These are phyloP conservation scores for Archivesica marissinica DNA, from an alignment of 1,140 invertebrate genomes.

Conservation along the genomic window DNA sequence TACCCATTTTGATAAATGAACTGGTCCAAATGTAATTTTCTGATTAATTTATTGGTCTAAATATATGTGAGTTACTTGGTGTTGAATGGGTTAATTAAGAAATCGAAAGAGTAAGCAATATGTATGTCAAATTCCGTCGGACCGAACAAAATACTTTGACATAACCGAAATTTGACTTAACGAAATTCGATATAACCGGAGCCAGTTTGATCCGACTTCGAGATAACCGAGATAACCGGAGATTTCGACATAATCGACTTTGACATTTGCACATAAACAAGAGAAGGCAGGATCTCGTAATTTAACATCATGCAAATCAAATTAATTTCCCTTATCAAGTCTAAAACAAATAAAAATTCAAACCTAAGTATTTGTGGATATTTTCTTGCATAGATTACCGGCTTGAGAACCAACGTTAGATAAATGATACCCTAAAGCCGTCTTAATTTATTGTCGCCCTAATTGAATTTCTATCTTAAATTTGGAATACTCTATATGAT, in stretches of 20 bases:
- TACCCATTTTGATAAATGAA: too few relatives aligned
- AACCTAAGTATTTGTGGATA: constrained; percentile 41
- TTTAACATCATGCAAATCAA: constrained; percentile 52
- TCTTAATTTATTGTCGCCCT: constrained; percentile 57
- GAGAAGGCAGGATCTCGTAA: constrained; percentile 28
- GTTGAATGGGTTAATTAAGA: too few relatives aligned
- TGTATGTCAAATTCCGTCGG: too few relatives aligned
- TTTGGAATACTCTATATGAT: constrained; percentile 51
- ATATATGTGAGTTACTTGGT: too few relatives aligned
- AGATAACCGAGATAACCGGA: too few relatives aligned
- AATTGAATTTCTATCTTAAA: constrained; percentile 56
- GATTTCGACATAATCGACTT: too few relatives aligned
- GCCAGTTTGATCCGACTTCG: too few relatives aligned
- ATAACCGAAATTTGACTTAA: too few relatives aligned
- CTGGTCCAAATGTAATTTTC: too few relatives aligned
- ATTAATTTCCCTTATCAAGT: constrained; percentile 51
- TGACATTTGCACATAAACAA: constrained; percentile 24
- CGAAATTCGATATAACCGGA: too few relatives aligned
- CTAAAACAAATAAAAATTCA: constrained; percentile 57
- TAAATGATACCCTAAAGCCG: constrained; percentile 23
- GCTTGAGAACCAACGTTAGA: constrained; percentile 22
- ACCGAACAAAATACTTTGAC: too few relatives aligned
- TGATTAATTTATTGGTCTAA: too few relatives aligned
- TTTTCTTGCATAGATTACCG: constrained; percentile 51
- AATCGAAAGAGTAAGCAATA: constrained; percentile 12